Base-by-base conservation (phyloP, 2,888 invertebrate species). In the Nemotelus pantherinus region DNA sequence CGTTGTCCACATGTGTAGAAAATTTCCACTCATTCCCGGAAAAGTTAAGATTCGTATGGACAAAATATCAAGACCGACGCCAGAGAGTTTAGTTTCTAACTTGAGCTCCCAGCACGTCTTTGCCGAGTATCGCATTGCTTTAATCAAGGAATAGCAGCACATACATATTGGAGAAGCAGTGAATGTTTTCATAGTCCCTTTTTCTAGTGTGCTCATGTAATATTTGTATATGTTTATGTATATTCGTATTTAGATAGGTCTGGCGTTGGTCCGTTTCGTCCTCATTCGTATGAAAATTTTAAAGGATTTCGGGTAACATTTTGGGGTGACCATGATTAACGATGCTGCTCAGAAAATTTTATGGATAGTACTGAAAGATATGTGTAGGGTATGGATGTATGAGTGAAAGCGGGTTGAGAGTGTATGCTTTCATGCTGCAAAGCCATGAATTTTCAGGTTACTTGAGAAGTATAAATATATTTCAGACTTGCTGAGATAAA, bases 291-390 rank as follows among this genome's bases (percentile, higher is more conserved):
- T 76, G 77, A 75, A 77, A 79, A 79, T 79, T 79, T 79, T 77
- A 79, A 79, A 79, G 79, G 79, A 79, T 76, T 74, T 60, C 47
- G 76, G 77, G 77, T 70, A 77, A 77, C 78, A 79, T 63, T 78
- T 65, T 81, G 80, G 82, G 82, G 82, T 81, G 82, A 82, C 82
- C 82, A 82, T 82, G 82, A 82, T 82, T 82, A 82, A 82, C 82
- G 82, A 81, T 48, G 60, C 48, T 74, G 10, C 57, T 60, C 57
- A 50, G 50, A 63, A 74, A 74, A 74, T 74, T 60, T 74, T 44
- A 60, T 74, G 72, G 74, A 25, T 48, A 41, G 48, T 39, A 50
- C 60, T 39, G 43, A 60, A 48, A 63, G 60, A 74, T 74, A 58
- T 58, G 72, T 44, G 63, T 74, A 6, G 48, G 47, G 43, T 9